Evolutionary conservation across 2,888 invertebrate genomes (phyloP).

Genomic region (Plagodis pulveraria): DNA sequence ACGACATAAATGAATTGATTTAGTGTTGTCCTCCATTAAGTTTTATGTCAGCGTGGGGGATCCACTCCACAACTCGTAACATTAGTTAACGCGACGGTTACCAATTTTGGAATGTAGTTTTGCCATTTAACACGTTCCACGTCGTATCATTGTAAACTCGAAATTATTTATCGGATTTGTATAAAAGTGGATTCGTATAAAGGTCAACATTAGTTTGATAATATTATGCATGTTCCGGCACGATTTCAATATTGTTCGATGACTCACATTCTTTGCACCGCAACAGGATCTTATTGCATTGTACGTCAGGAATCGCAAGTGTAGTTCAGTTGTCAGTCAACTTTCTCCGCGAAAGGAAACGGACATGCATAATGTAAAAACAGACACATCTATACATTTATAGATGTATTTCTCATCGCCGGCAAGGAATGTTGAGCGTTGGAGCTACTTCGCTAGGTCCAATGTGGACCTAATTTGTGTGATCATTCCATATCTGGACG

Average conservation of each 20-base stretch:
- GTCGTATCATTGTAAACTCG: constrained; percentile 34
- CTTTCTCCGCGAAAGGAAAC: constrained; percentile 22
- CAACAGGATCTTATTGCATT: constrained; percentile 19
- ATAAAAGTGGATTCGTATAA: constrained; percentile 30
- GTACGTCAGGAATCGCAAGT: constrained; percentile 2
- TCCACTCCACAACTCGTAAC: constrained; percentile 45
- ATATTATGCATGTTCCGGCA: not conserved
- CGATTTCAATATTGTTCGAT: constrained; percentile 2
- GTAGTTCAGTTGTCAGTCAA: constrained; percentile 8
- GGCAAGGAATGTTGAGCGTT: constrained; percentile 5
- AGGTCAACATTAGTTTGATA: constrained; percentile 8
- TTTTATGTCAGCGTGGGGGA: constrained; percentile 55
- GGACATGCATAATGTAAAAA: constrained; percentile 13
- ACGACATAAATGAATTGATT: constrained; percentile 30
- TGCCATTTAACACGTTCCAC: constrained; percentile 34
- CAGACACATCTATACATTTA: constrained; percentile 4
- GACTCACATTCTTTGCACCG: constrained; percentile 6
- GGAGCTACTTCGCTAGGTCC: constrained; percentile 18
- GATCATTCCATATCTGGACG: constrained; percentile 42
- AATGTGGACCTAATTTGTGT: constrained; percentile 45
- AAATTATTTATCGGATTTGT: constrained; percentile 17
- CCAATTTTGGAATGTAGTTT: constrained; percentile 58
- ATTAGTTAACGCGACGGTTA: constrained; percentile 45
- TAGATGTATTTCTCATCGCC: constrained; percentile 1
- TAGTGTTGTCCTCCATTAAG: constrained; percentile 30